Conservation (phyloP, 2,888 invertebrate genomes). For the Ferdinandea cuprea region DNA sequence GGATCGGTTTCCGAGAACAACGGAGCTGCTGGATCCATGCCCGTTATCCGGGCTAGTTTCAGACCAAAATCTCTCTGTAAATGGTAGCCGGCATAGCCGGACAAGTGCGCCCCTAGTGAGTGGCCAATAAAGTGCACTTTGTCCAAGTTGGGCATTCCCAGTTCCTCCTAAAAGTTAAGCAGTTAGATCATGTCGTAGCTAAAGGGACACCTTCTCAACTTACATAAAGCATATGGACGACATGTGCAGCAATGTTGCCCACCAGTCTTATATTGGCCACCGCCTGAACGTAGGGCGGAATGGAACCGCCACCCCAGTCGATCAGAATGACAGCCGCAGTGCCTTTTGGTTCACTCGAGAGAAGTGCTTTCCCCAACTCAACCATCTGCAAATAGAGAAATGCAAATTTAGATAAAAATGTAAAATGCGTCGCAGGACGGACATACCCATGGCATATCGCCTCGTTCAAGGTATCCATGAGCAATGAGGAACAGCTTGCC, state of each 20-base stretch:
- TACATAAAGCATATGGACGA: slow-evolving; percentile 85
- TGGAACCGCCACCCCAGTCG: slow-evolving; percentile 94
- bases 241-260: slow-evolving; percentile 91
- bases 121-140: slow-evolving; percentile 94
- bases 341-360: slow-evolving; percentile 86
- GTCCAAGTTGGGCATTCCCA: slow-evolving; percentile 85
- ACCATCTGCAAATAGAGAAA: slow-evolving; percentile 84
- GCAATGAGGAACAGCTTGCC: slow-evolving; percentile 90
- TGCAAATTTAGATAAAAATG: too few species aligned
- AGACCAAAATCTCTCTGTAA: slow-evolving; percentile 88
- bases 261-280: slow-evolving; percentile 95
- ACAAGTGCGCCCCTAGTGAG: slow-evolving; percentile 93
- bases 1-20: slow-evolving; percentile 92
- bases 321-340: slow-evolving; percentile 90
- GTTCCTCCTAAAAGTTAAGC: slow-evolving; percentile 83
- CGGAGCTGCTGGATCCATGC: slow-evolving; percentile 96
- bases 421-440: too few species aligned
- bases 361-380: slow-evolving; percentile 88
- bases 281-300: slow-evolving; percentile 95
- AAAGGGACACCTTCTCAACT: slow-evolving; percentile 76
- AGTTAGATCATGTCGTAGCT: not conserved
- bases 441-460: slow-evolving; percentile 90
- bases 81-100: slow-evolving; percentile 92
- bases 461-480: slow-evolving; percentile 94
- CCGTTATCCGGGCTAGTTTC: slow-evolving; percentile 91